Base-by-base conservation (phyloP, 2,113 vertebrate genomes). In the Campylomormyrus numenius region DNA sequence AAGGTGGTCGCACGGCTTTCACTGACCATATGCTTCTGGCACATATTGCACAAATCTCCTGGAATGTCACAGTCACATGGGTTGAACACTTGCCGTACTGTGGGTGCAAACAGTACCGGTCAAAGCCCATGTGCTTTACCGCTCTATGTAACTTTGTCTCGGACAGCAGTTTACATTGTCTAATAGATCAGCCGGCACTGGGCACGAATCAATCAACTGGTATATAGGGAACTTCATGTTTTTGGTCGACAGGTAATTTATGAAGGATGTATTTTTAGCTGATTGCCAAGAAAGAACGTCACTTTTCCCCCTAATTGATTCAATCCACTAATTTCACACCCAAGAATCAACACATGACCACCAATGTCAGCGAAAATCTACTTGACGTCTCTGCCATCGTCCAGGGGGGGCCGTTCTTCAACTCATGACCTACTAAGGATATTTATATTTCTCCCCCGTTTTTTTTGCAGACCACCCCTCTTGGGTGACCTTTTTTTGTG, bases 401-500 rank as follows among this genome's bases (percentile, higher is more conserved):
- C 91, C 88, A 70, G 24, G 1, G 17, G 6, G 87, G 91, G 90
- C 93, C 91, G 91, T 58, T 91, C 80, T 93, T 91, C 46, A 92
- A 52, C 50, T 56, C 35, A 50, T 9, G 88, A 90, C 91, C 90
- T 88, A 92, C 85, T 89, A 90, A 89, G 91, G 35, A 91, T 93
- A 91, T 92, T 90, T 91, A 91, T 92, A 93, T 87, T 90, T 90
- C 87, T 91, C 89, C 87, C 84, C 53, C 27, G 42, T 66, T 83
- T 90, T 90, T 56, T 74, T 90, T 24, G 31, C n/a, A 27, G 89
- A 52, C 91, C 88, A 50, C 85, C 91, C 88, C 90, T 66, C 77
- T 91, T 89, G 90, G 90, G 90, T 91, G 87, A 89, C 89, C 91
- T 91, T 89, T 91, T 93, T 91, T 53, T 89, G 87, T 56, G 52